These are phyloP conservation scores for Eulemur rufifrons DNA, from an alignment of 2,113 vertebrate genomes.

Conservation along the genomic window DNA sequence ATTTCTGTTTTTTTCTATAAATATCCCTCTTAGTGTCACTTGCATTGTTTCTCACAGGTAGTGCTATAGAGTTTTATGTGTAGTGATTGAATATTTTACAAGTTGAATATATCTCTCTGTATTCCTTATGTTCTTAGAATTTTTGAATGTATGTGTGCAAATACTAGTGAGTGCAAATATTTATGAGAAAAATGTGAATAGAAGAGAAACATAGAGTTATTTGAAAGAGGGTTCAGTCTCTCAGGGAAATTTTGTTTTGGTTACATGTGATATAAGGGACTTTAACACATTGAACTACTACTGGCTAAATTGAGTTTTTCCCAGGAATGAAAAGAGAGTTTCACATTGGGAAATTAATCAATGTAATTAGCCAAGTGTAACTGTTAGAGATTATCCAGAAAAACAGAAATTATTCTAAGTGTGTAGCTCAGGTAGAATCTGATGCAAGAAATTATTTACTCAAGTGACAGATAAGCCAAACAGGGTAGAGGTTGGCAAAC, in stretches of 20 bases:
- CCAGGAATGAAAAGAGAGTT: not conserved
- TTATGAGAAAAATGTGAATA: not conserved
- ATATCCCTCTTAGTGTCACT: not conserved
- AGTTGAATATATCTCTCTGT: not conserved
- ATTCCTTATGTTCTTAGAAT: conserved; percentile 15
- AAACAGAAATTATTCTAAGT: not conserved
- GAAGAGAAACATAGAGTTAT: not conserved
- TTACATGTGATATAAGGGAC: not conserved
- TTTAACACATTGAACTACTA: not conserved
- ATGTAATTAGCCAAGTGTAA: not conserved
- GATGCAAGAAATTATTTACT: not conserved
- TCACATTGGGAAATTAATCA: conserved; percentile 2
- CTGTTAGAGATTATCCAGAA: not conserved
- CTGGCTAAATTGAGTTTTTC: not conserved
- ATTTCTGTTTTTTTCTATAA: conserved; percentile 30
- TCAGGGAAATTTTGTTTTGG: not conserved
- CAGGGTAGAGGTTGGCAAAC: not conserved
- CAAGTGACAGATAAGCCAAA: not conserved
- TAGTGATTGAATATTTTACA: conserved; percentile 10
- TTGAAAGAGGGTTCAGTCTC: not conserved
- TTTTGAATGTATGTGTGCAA: not conserved
- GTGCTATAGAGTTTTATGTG: not conserved
- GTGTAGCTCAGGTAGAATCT: not conserved
- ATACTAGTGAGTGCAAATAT: not conserved
- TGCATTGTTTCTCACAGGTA: not conserved